Percentiles rank a stretch among this genome's conserved stretches.
Conservation (phyloP, 2,888 invertebrate genomes). For the Sicus ferrugineus region DNA sequence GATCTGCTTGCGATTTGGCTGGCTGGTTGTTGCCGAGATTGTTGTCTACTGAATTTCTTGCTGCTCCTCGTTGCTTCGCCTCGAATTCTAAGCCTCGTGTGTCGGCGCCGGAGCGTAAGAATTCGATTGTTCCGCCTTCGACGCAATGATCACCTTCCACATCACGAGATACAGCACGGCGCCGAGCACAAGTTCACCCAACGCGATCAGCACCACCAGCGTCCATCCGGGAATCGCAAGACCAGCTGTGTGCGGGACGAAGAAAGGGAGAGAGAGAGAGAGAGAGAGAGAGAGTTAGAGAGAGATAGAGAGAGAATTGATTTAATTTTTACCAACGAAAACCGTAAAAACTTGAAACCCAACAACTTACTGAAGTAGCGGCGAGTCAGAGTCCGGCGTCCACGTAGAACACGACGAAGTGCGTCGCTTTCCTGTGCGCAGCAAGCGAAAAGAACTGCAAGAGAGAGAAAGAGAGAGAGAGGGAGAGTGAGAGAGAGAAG, state of each 20-base stretch:
- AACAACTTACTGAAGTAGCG: constrained; percentile 78
- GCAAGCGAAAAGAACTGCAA: constrained; percentile 73
- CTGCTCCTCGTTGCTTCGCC: not conserved
- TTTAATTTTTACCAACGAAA: too few relatives aligned
- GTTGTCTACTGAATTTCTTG: not conserved
- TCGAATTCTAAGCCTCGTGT: constrained; percentile 50
- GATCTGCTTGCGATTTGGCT: constrained; percentile 38
- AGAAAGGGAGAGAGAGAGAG: not conserved
- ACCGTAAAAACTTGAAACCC: too few relatives aligned
- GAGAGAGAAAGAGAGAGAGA: constrained; percentile 12
- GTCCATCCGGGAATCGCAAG: constrained; percentile 82
- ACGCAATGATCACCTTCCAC: constrained; percentile 72
- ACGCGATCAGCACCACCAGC: constrained; percentile 73
- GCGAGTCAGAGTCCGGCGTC: constrained; percentile 79
- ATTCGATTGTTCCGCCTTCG: constrained; percentile 55
- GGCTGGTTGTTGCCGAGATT: constrained; percentile 16
- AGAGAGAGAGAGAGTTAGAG: not conserved
- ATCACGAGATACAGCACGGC: constrained; percentile 74
- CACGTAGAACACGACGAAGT: constrained; percentile 79
- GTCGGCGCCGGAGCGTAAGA: constrained; percentile 61
- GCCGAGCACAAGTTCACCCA: constrained; percentile 76
- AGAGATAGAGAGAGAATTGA: not conserved
- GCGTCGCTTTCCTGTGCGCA: constrained; percentile 78
- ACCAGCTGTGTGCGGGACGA: constrained; percentile 72
- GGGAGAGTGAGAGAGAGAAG: not conserved